phyloP scores from a whole-genome alignment of 2,113 vertebrate genomes.

The Hippocampus mohnikei region DNA sequence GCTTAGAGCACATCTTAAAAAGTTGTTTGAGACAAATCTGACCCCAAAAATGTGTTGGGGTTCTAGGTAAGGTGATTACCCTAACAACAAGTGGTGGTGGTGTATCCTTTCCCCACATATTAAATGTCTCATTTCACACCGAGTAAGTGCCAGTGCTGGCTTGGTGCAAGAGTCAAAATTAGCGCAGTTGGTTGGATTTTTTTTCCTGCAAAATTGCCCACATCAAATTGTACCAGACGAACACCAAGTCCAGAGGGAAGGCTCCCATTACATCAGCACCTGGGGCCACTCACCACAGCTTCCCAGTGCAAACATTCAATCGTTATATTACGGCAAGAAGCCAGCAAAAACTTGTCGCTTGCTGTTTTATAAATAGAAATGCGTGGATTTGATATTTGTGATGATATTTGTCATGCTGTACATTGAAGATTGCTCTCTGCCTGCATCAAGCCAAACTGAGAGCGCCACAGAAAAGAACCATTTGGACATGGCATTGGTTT shows the following conservation, averaged over 20 bases:
- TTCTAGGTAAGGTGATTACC: not conserved
- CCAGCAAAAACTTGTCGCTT: not conserved
- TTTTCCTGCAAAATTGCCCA: not conserved
- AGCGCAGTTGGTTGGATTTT: not conserved
- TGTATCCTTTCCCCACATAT: not conserved
- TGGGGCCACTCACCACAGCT: not conserved
- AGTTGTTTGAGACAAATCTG: not conserved
- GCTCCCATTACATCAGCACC: not conserved
- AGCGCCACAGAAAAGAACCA: not conserved
- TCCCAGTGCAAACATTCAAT: not conserved
- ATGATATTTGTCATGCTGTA: not conserved
- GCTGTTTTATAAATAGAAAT: not conserved
- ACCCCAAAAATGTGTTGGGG: not conserved
- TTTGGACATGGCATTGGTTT: not conserved
- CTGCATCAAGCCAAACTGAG: not conserved
- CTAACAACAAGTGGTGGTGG: no score
- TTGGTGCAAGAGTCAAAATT: not conserved
- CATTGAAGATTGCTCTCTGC: not conserved
- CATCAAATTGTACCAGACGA: not conserved
- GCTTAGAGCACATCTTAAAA: not conserved
- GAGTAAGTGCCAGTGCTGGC: not conserved
- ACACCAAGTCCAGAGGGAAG: not conserved
- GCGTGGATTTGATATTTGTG: not conserved
- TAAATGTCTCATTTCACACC: not conserved
- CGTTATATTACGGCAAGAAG: not conserved